Base-by-base conservation (phyloP, 2,888 invertebrate species). In the Lymantria monacha region DNA sequence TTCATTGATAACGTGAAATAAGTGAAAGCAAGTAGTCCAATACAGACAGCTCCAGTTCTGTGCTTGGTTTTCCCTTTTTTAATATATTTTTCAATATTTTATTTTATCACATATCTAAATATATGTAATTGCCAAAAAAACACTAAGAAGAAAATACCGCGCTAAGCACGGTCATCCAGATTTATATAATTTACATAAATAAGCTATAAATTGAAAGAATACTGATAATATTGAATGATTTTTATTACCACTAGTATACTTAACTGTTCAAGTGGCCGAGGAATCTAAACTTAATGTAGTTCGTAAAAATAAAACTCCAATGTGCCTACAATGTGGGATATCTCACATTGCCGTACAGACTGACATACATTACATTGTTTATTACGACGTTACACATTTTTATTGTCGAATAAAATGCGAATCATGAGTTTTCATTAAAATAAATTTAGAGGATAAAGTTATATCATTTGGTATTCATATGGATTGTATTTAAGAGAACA, bases 291-390 rank as follows among this genome's bases (percentile, higher is more conserved):
- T 50, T 53, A 53, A 59, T 62, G 9, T 38, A 49, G 50, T 57
- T 46, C 55, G 46, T 65, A 57, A 62, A 55, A 57, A 55, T 64
- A 59, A 64, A 65, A 57, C 44, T 43, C 49, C 48, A 7, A 46
- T 57, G 52, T 33, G 38, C 30, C 53, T 66, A 65, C 64, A 65
- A 54, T 47, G 64, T 66, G 41, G 44, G 48, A 43, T 47, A 44
- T 50, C 55, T 46, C 42, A 41, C 49, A 43, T 59, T 54, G 52
- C 48, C 55, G 42, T 50, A 51, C 44, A 22, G 22, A 22, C n/a
- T 40, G 36, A 46, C 42, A 41, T 41, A 51, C 49, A 47, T 45
- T 53, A 53, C 59, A 52, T 57, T 53, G 66, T 66, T 55, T 55
- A 59, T 52, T 53, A 55, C 52, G 48, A 55, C 53, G 46, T 50